Base-by-base conservation (phyloP, 1,140 invertebrate species). In the Neodiprion pinetum region DNA sequence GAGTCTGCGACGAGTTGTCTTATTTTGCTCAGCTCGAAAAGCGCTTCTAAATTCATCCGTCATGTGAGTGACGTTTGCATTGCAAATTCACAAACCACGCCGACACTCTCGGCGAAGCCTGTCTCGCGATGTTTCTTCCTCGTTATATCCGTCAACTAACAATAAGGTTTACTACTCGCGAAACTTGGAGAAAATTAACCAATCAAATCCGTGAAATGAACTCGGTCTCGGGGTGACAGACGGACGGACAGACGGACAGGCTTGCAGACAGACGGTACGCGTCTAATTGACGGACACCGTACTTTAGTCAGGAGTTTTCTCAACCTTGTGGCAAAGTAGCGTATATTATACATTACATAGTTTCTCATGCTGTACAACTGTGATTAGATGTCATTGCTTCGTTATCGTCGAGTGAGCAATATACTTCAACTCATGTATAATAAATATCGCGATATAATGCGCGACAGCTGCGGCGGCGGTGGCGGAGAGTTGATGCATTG, bases 41-140 rank as follows among this genome's bases (percentile, higher is more conserved):
- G 3, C 53, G 53, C 53, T 61, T 61, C 4, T 8, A 61, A 61
- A 61, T 0, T 61, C 53, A 61, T 61, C 53, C 53, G 53, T 61
- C n/a, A 61, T 40, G 28, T 61, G 53, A 61, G 53, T 61, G 53
- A 61, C 53, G n/a, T 61, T 61, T 61, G 53, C 53, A 61, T 61
- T 61, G n/a, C 53, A 61, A 61, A 61, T 61, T 61, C 4, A 61
- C 53, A 61, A 61, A 61, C n/a, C 9, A 61, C 8, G 53, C 9
- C 53, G 9, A 61, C 53, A 61, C 53, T 61, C 53, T 14, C 7
- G n/a, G 53, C 11, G 11, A 17, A 61, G 9, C 53, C 53, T 61
- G 53, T 61, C 53, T 17, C 11, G n/a, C 53, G 11, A 61, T 61
- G 53, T 61, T 61, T 61, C 53, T 61, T 61, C 53, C 53, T 61